Evolutionary conservation across 1,140 invertebrate genomes (phyloP).

Genomic region (Dreissena rostriformis): DNA sequence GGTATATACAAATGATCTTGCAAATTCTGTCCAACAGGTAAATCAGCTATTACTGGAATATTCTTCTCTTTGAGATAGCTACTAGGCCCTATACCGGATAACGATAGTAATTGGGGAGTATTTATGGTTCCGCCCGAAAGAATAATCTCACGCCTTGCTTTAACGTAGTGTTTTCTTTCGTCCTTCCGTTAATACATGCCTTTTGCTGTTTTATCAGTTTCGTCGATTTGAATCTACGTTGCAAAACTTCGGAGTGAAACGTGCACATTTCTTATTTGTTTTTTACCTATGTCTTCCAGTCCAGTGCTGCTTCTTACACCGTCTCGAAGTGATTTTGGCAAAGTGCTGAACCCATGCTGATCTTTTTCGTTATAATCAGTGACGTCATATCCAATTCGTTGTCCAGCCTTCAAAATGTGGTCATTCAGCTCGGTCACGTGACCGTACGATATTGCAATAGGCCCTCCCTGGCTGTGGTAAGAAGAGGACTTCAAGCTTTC

Average conservation of each 20-base stretch:
- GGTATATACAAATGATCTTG: slow-evolving; percentile 87
- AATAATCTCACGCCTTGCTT: slow-evolving; percentile 43
- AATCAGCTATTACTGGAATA: slow-evolving; percentile 81
- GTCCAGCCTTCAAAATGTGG: slow-evolving; percentile 62
- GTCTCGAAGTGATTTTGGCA: slow-evolving; percentile 25
- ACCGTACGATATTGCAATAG: slow-evolving; percentile 60
- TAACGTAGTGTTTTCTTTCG: slow-evolving; percentile 21
- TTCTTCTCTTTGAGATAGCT: slow-evolving; percentile 70
- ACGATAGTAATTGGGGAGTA: slow-evolving; percentile 50
- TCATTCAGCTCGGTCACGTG: slow-evolving; percentile 61
- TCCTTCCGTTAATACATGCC: slow-evolving; percentile 32
- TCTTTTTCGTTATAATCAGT: slow-evolving; percentile 62
- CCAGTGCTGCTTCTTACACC: slow-evolving; percentile 22
- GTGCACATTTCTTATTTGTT: slow-evolving; percentile 7
- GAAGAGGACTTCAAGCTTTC: slow-evolving; percentile 43
- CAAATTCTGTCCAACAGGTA: slow-evolving; percentile 93
- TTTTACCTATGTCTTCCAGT: slow-evolving; percentile 19
- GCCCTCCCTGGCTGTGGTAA: slow-evolving; percentile 68
- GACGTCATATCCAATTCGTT: slow-evolving; percentile 83
- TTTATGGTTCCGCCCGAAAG: slow-evolving; percentile 46
- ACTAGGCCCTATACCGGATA: slow-evolving; percentile 49
- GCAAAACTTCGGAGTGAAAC: slow-evolving; percentile 3
- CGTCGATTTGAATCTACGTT: slow-evolving; percentile 18
- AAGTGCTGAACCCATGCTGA: slow-evolving; percentile 28
- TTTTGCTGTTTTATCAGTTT: slow-evolving; percentile 7